Base-by-base conservation (phyloP, 2,888 invertebrate species). In the Apamea monoglypha region DNA sequence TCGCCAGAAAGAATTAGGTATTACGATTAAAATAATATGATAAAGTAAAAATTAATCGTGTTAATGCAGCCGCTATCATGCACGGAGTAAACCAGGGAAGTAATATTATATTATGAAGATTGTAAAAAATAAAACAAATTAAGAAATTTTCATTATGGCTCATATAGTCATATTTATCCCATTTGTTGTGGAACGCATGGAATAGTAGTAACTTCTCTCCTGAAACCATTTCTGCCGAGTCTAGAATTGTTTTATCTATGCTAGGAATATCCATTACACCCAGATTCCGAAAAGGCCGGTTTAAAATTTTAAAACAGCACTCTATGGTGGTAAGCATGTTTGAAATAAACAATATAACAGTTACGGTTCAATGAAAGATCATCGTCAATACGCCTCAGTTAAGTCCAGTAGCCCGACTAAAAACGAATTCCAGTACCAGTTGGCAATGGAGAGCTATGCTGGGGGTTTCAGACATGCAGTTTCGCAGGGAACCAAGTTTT, bases 281-380 rank as follows among this genome's bases (percentile, higher is more conserved):
- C 56, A 56, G 56, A 25, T 4, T 12, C 4, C 56, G n/a, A 56
- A 56, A 10, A n/a, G 25, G 56, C 56, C n/a, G 12, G 10, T 56
- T 25, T n/a, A 25, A 56, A 56, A 56, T 56, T n/a, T n/a, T n/a
- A n/a, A n/a, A 56, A 56, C 56, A 56, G 56, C n/a, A 59, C n/a
- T 14, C 14, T n/a, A 59, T 59, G n/a, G n/a, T 59, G 12, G 56
- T n/a, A 56, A 59, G n/a, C 12, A 59, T 59, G 59, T 59, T 12
- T n/a, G 59, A 56, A 59, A 59, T 56, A 25, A 56, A n/a, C 25
- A 56, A 10, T n/a, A 56, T 12, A 56, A 59, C 59, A 59, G n/a
- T 59, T n/a, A 59, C n/a, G 14, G 59, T 59, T 59, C 59, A n/a
- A n/a, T 59, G 59, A n/a, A 59, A n/a, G 59, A 59, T n/a, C 59